These are phyloP conservation scores for Tipula lateralis DNA, from an alignment of 2,888 invertebrate species.

Conservation along the genomic window DNA sequence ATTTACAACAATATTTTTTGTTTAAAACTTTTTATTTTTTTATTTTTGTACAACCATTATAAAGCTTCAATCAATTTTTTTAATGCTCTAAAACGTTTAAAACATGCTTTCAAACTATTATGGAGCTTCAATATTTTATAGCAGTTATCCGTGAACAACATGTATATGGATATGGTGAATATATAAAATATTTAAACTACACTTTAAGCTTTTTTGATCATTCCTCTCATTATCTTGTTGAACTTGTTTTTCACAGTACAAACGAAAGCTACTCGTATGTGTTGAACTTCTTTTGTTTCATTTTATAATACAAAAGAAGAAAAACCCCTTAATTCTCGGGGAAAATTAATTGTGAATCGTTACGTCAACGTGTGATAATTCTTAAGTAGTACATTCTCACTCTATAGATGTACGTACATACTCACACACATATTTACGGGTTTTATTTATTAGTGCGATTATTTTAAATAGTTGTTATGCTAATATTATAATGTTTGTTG, in stretches of 20 bases:
- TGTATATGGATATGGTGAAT: too few species aligned
- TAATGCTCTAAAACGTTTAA: neutral
- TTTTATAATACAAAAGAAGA: neutral
- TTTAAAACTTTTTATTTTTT: neutral
- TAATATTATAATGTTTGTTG: too few species aligned
- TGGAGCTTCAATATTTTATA: too few species aligned
- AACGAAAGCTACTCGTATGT: too few species aligned
- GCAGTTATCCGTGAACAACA: too few species aligned
- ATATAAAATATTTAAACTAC: neutral
- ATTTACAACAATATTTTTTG: neutral
- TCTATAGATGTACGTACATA: too few species aligned
- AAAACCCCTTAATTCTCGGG: neutral
- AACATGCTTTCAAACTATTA: neutral
- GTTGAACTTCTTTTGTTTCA: neutral
- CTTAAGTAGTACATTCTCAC: neutral
- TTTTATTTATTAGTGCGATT: too few species aligned
- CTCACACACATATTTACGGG: too few species aligned
- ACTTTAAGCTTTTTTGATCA: neutral
- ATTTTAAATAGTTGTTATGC: too few species aligned
- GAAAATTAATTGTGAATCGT: neutral
- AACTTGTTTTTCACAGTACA: neutral
- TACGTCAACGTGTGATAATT: neutral
- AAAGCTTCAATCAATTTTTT: neutral
- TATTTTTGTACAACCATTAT: neutral
- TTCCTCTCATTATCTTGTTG: neutral